phyloP scores from a whole-genome alignment of 1,140 invertebrate genomes.

The Asbolus verrucosus region DNA sequence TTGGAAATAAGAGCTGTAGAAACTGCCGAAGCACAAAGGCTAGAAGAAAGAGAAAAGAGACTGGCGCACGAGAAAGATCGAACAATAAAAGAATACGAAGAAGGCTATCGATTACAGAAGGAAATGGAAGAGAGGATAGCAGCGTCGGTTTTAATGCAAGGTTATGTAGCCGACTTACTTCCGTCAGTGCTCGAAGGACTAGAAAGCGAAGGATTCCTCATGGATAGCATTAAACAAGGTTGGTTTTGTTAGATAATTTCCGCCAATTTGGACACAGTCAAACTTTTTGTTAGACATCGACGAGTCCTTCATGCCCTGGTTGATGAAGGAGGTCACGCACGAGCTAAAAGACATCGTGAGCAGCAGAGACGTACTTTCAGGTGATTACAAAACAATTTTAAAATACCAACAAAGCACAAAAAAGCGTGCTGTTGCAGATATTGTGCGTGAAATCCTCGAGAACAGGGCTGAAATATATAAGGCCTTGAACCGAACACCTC shows the following conservation, averaged over 20 bases:
- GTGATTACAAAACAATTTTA: too few relatives aligned
- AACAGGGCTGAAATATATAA: conserved; percentile 74
- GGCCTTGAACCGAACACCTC: conserved; percentile 64
- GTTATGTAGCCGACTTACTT: conserved; percentile 84
- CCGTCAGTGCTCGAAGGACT: conserved; percentile 85
- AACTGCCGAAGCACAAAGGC: conserved; percentile 78
- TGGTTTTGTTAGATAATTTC: conserved; percentile 36
- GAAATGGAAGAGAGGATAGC: conserved; percentile 85
- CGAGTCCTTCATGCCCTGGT: conserved; percentile 89
- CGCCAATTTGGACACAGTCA: too few relatives aligned
- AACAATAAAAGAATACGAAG: conserved; percentile 70
- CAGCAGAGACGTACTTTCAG: conserved; percentile 81
- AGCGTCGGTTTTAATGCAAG: conserved; percentile 83
- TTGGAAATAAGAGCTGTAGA: conserved; percentile 83
- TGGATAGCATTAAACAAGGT: conserved; percentile 79
- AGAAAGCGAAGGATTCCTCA: conserved; percentile 79
- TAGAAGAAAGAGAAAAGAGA: conserved; percentile 79
- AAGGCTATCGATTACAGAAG: conserved; percentile 70
- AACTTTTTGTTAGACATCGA: conserved; percentile 72
- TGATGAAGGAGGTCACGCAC: conserved; percentile 82
- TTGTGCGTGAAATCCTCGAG: conserved; percentile 80
- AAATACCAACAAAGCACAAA: too few relatives aligned
- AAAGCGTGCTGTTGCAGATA: too few relatives aligned
- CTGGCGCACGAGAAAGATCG: conserved; percentile 68
- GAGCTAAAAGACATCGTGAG: conserved; percentile 84